Base-by-base conservation (phyloP, 1,140 invertebrate genomes). In the Drosophila willistoni region DNA sequence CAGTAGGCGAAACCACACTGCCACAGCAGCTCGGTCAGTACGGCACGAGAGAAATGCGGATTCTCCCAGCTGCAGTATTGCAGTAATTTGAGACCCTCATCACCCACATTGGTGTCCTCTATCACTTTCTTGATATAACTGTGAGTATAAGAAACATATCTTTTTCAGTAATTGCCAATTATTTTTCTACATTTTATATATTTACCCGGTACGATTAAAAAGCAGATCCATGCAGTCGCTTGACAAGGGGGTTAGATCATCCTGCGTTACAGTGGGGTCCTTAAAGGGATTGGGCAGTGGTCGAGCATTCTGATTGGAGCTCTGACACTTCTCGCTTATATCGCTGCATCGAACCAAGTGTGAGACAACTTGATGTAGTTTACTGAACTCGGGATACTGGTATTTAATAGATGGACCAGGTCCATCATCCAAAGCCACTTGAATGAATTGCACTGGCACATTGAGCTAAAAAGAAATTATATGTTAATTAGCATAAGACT, bases 41-140 rank as follows among this genome's bases (percentile, higher is more conserved):
- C 97, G 13, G 95, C 95, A 56, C 96, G 95, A 10, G 98, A 98
- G 91, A 99, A 97, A 70, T 96, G 95, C 14, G 97, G 97, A 94
- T 99, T 98, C 92, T 99, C 98, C 98, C 98, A 99, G 81, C 96
- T 97, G 90, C 98, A 96, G 92, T 97, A 99, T 93, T 98, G 96
- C 3, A 98, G 91, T 55, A 99, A 93, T 92, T 97, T 96, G 1
- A 97, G 94, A 0, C 97, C 97, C 64, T 99, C 98, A 78, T 99
- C 98, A 29, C 96, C 96, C 29, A 96, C 95, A 92, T 97, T 98
- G 29, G 96, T 96, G 86, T 99, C 98, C 92, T 99, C 98, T 14
- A 99, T 97, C 6, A 99, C 93, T 92, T 99, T 99, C 92, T 99
- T 99, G 64, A 99, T 96, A 91, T 98, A 99, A 77, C 95, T 96